These are phyloP conservation scores for Natator depressus DNA, from an alignment of 2,113 vertebrate genomes.

Conservation along the genomic window DNA sequence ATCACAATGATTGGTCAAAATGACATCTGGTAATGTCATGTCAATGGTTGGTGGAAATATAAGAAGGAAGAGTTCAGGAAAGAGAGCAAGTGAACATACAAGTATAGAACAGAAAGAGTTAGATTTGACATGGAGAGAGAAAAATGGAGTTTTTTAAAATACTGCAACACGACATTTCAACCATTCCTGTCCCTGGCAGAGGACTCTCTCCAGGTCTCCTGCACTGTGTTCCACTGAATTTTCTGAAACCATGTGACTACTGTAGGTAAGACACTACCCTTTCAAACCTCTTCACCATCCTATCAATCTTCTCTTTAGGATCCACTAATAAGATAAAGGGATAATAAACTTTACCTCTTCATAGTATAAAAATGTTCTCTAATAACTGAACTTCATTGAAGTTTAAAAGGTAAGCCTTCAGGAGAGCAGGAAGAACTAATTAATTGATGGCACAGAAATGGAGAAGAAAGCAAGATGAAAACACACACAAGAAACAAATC, in stretches of 20 bases:
- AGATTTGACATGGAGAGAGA: not conserved
- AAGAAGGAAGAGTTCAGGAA: not conserved
- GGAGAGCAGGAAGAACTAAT: not conserved
- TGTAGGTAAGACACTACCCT: not conserved
- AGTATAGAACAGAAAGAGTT: not conserved
- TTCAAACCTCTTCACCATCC: not conserved
- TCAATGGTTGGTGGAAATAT: not conserved
- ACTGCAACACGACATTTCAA: accelerated
- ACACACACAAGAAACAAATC: not conserved
- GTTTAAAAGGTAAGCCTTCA: not conserved
- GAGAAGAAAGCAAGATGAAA: not conserved
- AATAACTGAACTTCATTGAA: not conserved
- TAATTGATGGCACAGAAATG: accelerated
- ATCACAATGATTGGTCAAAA: not conserved
- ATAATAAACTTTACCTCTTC: not conserved
- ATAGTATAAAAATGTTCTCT: not conserved
- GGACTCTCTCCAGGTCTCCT: not conserved
- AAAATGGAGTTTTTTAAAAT: not conserved
- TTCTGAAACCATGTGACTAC: not conserved
- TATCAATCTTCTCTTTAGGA: not conserved
- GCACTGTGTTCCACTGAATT: not conserved
- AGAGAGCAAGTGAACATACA: accelerated
- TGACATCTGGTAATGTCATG: not conserved
- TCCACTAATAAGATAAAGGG: too few relatives aligned
- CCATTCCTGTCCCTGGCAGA: not conserved